Evolutionary conservation across 2,113 vertebrate genomes (phyloP), one percentile per base, ranked within the genome.

Genomic region (Dromiciops gliroides): DNA sequence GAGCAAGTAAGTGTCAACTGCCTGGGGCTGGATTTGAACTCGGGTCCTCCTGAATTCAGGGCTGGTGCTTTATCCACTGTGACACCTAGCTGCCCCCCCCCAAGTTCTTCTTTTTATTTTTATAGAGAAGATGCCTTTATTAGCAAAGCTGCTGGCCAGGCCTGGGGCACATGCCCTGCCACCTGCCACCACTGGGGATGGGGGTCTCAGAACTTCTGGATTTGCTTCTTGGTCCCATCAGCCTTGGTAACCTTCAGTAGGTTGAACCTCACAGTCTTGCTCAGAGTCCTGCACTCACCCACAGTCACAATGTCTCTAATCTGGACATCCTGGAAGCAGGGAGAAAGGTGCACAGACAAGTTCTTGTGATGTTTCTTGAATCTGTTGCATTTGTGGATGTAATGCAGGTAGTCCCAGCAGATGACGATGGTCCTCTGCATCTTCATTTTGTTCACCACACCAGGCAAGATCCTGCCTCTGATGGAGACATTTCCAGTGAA

Each of bases 291-390:
- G 93, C 99, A 99, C 98, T 99, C 99, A 0, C 99, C 99, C 37
- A 99, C 99, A 0, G 99, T 99, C 95, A 99, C 99, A 0, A 99
- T 99, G 95, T 99, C 99, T 0, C 99, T 99, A 0, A 99, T 99
- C 90, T 99, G 98, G 44, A 99, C 99, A 0, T 99, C 99, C 98
- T 99, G 99, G 98, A 99, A 99, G 97, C 99, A 99, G 48, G 99
- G 99, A 0, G 99, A 99, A 51, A 99, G 98, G 91, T 99, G 99
- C 93, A 99, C 99, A 0, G 99, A 99, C 98, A 99, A 99, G 98
- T 99, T 99, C 99, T 99, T 99, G 98, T 99, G 99, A 56, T 99
- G 99, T 97, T 99, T 99, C 98, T 99, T 99, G 24, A 99, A 99
- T 50, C 99, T 99, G 98, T 99, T 99, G 99, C 99, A 99, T 97